Evolutionary conservation across 2,113 vertebrate genomes (phyloP).

Genomic region (Blennius ocellaris): DNA sequence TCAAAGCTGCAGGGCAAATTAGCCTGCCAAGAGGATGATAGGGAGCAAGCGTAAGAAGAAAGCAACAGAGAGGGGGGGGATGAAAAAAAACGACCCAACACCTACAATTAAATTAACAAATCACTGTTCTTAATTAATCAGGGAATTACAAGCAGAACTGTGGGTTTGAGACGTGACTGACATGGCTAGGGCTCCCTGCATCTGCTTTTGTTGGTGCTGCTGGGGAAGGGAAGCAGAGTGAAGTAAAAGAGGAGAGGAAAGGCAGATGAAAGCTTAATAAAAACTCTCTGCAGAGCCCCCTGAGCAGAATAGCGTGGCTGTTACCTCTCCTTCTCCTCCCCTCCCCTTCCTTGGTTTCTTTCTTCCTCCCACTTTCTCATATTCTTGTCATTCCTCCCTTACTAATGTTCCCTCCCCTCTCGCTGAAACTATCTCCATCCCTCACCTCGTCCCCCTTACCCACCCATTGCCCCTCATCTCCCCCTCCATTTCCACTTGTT

Average conservation of each 20-base stretch:
- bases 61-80: constrained; percentile 28
- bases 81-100: constrained; percentile 50
- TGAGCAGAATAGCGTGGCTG: constrained; percentile 42
- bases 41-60: constrained; percentile 65
- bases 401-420: constrained; percentile 15
- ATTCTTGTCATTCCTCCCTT: constrained; percentile 37
- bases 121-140: constrained; percentile 73
- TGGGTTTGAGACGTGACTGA: constrained; percentile 66
- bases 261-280: constrained; percentile 69
- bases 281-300: constrained; percentile 53
- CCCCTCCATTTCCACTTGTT: constrained; percentile 24
- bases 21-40: constrained; percentile 69
- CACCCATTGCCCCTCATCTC: background rate
- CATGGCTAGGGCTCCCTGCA: constrained; percentile 48
- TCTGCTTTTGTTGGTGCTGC: constrained; percentile 57
- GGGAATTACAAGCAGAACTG: constrained; percentile 61
- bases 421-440: constrained; percentile 28
- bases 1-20: constrained; percentile 63
- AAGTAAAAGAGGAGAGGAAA: constrained; percentile 48
- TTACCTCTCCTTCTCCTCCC: constrained; percentile 33
- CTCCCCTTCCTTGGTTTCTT: constrained; percentile 41
- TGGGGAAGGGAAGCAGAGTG: constrained; percentile 28
- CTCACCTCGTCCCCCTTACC: constrained; percentile 15
- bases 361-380: constrained; percentile 53
- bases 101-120: constrained; percentile 77